A percentile compares a stretch with the other conserved stretches of the same genome.
phyloP scores from a whole-genome alignment of 2,113 vertebrate genomes.

The Hystrix brachyura region DNA sequence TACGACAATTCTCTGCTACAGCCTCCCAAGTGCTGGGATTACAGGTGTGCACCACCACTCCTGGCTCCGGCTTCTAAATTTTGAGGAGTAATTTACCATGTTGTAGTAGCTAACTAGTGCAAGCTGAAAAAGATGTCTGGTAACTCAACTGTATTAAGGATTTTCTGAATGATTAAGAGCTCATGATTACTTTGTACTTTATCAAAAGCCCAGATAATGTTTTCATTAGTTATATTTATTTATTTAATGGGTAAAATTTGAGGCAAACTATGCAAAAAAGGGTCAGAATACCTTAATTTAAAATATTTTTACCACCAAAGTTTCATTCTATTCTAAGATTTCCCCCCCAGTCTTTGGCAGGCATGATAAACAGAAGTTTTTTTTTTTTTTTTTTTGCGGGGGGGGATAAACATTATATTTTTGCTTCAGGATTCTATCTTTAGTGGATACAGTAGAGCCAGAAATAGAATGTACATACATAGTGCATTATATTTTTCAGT shows the following conservation, averaged over 20 bases:
- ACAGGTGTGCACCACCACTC: too few species aligned
- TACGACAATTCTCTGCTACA: too few species aligned
- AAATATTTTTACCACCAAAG: neutral
- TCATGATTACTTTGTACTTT: neutral
- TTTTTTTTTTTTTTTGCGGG: neutral
- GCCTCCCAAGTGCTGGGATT: too few species aligned
- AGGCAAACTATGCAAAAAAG: neutral
- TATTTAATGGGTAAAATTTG: slow-evolving; percentile 7
- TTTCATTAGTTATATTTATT: neutral
- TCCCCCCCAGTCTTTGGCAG: neutral
- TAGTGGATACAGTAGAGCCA: neutral
- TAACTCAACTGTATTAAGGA: neutral
- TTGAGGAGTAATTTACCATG: neutral
- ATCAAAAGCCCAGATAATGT: neutral
- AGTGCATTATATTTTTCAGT: neutral
- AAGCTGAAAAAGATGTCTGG: neutral
- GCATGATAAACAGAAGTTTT: neutral
- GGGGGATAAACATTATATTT: slow-evolving; percentile 1
- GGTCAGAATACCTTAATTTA: neutral
- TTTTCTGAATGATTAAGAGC: neutral
- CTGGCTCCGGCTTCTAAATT: neutral
- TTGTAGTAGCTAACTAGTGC: neutral
- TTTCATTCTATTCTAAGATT: neutral
- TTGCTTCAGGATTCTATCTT: neutral
- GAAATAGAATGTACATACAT: neutral